Evolutionary conservation across 2,888 invertebrate species (phyloP), one percentile per base, ranked within the genome.

Genomic region (Cryptocheilus praepositus): DNA sequence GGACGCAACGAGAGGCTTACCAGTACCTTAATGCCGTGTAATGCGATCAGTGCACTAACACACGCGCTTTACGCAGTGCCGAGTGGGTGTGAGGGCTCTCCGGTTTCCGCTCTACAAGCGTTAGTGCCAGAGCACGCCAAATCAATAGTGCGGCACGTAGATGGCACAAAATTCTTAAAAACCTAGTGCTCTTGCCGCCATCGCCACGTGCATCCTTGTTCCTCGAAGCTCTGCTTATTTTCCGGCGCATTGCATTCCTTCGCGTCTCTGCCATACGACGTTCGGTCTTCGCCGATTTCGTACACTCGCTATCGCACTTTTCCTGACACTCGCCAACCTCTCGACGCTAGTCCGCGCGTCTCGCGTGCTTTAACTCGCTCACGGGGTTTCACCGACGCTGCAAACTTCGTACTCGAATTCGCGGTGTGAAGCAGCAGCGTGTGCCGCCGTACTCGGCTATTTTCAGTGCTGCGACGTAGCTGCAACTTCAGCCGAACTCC

Each of bases 1-100:
- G 78, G 74, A 63, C 70, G 71, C 71, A 79, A 74, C 73, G 79
- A 83, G 81, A 81, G 82, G 86, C 86, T 88, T 87, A 86, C 77
- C 81, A 81, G 81, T 84, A 77, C 84, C 79, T 84, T 87, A 88
- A 89, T 88, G 74, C 87, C 81, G 68, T 83, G 86, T 88, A 88
- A 88, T 88, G 85, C 87, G 88, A 88, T 88, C 88, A 88, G 82
- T 76, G 81, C 77, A 80, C 80, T 67, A 79, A 79, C 73, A 78
- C 80, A 74, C 64, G 56, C 21, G 51, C 36, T 44, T 36, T 7
- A 36, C 36, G 36, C 16, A 28, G 46, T 22, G 25, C 53, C 57
- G 67, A 70, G 67, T 74, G 72, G 70, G 76, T 71, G 69, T 67
- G 70, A 46, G 49, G 62, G 67, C 74, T 76, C 79, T 74, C 67